These are phyloP conservation scores for Euplagia quadripunctaria DNA, from an alignment of 2,888 invertebrate species.

Conservation along the genomic window DNA sequence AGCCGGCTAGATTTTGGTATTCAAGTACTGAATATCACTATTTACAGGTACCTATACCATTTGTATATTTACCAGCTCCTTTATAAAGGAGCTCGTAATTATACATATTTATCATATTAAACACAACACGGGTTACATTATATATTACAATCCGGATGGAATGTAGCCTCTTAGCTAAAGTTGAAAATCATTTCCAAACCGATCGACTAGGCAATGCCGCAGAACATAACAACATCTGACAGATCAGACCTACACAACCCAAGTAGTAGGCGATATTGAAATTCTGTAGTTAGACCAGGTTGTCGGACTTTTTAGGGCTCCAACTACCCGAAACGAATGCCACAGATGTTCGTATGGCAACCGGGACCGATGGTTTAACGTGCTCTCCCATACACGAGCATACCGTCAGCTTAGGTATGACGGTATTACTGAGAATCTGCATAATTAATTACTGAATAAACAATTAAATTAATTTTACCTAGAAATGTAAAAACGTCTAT, in stretches of 20 bases:
- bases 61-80: too few relatives aligned
- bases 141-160: constrained; percentile 4
- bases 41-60: not conserved
- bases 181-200: constrained; percentile 20
- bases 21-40: not conserved
- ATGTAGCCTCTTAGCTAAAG: constrained; percentile 42
- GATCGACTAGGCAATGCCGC: constrained; percentile 33
- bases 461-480: not conserved
- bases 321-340: too few relatives aligned
- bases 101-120: constrained; percentile 20
- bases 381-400: too few relatives aligned
- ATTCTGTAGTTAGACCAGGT: too few relatives aligned
- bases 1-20: not conserved
- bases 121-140: constrained; percentile 5
- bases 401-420: not conserved
- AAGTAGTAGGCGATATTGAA: too few relatives aligned
- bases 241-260: too few relatives aligned
- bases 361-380: too few relatives aligned
- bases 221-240: constrained; percentile 7
- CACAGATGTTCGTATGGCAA: too few relatives aligned
- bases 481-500: too few relatives aligned
- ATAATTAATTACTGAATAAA: not conserved
- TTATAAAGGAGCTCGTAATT: not conserved
- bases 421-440: not conserved
- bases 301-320: too few relatives aligned